Percentiles rank a stretch among this genome's conserved stretches.
Evolutionary conservation across 2,113 vertebrate genomes (phyloP).

Genomic region (Garra rufa): DNA sequence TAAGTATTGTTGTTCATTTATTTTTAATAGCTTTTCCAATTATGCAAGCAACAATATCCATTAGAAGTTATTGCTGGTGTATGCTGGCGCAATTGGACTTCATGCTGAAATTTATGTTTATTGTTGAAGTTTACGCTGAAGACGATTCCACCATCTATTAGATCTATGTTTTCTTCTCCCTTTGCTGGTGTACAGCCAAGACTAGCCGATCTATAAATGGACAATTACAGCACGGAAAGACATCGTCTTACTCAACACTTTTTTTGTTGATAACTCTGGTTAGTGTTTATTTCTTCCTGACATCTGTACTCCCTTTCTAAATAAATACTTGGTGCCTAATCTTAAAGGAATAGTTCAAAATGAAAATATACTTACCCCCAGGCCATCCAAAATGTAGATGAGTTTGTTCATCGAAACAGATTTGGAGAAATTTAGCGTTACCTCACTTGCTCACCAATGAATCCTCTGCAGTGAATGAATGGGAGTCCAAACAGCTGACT

Average conservation of each 20-base stretch:
- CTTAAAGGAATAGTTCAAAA: too few species aligned
- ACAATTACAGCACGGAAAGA: background rate
- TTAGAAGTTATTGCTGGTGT: constrained; percentile 67
- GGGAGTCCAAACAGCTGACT: background rate
- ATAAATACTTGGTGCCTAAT: background rate
- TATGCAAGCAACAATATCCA: constrained; percentile 69
- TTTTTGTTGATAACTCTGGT: background rate
- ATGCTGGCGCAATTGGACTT: constrained; percentile 38
- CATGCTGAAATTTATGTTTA: constrained; percentile 25
- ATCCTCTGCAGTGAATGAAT: background rate
- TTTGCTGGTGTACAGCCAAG: constrained; percentile 16
- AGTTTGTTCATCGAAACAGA: background rate
- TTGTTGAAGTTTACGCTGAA: constrained; percentile 15
- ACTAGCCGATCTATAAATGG: background rate
- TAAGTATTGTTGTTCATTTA: constrained; percentile 74
- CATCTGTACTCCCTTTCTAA: background rate
- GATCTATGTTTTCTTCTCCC: constrained; percentile 2
- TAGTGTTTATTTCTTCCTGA: background rate
- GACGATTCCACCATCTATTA: constrained; percentile 45
- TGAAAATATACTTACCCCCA: too few species aligned
- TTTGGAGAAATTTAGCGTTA: background rate
- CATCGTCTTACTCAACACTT: background rate
- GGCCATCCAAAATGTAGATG: too few species aligned
- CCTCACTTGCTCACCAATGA: too few species aligned
- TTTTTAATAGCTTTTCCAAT: constrained; percentile 78